Base-by-base conservation (phyloP, 2,888 invertebrate species). In the Eilema caniola region DNA sequence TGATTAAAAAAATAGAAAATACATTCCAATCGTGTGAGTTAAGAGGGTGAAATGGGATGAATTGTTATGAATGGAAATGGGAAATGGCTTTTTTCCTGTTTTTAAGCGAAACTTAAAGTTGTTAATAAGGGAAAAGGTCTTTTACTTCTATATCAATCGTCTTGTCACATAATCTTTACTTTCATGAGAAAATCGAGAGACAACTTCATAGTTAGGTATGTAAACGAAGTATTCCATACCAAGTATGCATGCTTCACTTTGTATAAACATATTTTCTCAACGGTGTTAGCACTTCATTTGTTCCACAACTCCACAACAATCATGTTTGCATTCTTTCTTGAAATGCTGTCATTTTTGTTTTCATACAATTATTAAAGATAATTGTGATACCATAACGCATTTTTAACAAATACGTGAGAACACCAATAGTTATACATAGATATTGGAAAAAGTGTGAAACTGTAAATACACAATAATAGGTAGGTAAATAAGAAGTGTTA, bases 311-410 rank as follows among this genome's bases (percentile, higher is more conserved):
- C 20, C n/a, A 53, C 53, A 53, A 53, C 53, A 53, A 53, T 53
- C 53, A 3, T 53, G n/a, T 53, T 53, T 53, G n/a, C 53, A 53
- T 53, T 53, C 53, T 53, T 53, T 53, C 53, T 53, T 53, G 53
- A 41, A 41, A 41, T 41, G 53, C 20, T 20, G 20, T 47, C 47
- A 20, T 0, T 47, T 47, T 2, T 47, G 41, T 41, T 16, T 41
- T 41, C 41, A 41, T 41, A 20, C 47, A 20, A 20, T 47, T 47
- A 47, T 1, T 5, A 47, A 47, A 47, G 47, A 20, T 47, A 47
- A 20, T 41, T 16, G 16, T 16, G 41, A 41, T 47, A 47, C 47
- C 2, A 47, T 20, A 47, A 47, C 12, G 47, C 47, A 47, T 47
- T 47, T 8, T 53, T n/a, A 53, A 53, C 53, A 53, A 53, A 53